Evolutionary conservation across 2,797 vertebrate species (phyloP).

Genomic region (Urocyon cinereoargenteus): DNA sequence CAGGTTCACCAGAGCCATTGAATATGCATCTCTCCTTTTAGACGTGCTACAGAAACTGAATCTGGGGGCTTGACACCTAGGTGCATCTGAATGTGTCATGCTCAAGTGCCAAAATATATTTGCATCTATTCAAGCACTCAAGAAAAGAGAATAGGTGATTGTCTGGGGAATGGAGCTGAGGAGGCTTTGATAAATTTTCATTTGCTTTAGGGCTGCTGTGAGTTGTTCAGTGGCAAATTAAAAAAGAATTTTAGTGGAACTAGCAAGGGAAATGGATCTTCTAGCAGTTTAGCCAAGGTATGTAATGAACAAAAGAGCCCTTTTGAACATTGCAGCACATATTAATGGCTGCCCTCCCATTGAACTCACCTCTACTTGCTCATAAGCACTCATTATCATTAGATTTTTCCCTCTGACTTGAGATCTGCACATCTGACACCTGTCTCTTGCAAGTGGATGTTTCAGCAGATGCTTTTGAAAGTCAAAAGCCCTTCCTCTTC

Average conservation of each 20-base stretch:
- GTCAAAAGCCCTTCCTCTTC: neutral
- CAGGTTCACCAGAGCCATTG: conserved; percentile 31
- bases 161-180: conserved; percentile 59
- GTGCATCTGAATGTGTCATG: conserved; percentile 70
- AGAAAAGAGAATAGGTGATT: conserved; percentile 69
- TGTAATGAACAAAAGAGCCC: neutral
- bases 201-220: conserved; percentile 62
- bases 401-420: neutral
- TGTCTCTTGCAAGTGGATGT: neutral
- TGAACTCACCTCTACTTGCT: neutral
- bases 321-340: neutral
- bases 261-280: conserved; percentile 62
- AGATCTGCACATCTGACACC: neutral
- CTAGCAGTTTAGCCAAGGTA: neutral
- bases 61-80: conserved; percentile 61
- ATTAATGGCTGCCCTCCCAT: rapidly evolving
- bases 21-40: conserved; percentile 56
- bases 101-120: conserved; percentile 74
- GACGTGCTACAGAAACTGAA: conserved; percentile 38
- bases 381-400: neutral
- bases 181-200: conserved; percentile 75
- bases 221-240: conserved; percentile 65
- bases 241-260: conserved; percentile 59
- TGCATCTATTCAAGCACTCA: conserved; percentile 64
- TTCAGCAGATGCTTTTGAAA: neutral